Evolutionary conservation across 1,140 invertebrate genomes (phyloP).

Genomic region (Ips typographus): DNA sequence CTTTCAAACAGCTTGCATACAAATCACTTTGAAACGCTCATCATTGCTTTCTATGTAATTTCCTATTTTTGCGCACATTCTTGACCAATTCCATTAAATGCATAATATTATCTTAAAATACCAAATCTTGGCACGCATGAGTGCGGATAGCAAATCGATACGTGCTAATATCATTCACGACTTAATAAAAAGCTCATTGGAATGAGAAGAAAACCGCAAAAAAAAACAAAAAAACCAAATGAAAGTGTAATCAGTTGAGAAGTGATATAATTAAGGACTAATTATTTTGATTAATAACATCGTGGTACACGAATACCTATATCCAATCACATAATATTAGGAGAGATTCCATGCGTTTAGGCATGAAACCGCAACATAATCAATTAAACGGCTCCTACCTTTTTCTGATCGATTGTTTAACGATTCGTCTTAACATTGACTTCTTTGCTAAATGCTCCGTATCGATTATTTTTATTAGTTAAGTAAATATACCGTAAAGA

Average conservation of each 20-base stretch:
- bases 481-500: conserved; percentile 8
- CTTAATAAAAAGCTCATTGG: too few relatives aligned
- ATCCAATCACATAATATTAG: neutral
- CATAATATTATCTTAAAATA: too few relatives aligned
- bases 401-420: conserved; percentile 24
- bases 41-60: too few relatives aligned
- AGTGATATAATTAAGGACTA: conserved; percentile 1
- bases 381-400: conserved; percentile 8
- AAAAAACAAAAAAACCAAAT: neutral
- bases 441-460: conserved; percentile 23
- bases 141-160: too few relatives aligned
- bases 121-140: too few relatives aligned
- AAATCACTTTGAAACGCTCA: too few relatives aligned
- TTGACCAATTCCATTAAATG: too few relatives aligned
- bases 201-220: neutral
- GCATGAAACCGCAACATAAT: conserved; percentile 28
- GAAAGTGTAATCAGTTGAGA: neutral
- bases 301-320: neutral
- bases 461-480: conserved; percentile 14
- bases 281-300: neutral
- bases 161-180: too few relatives aligned
- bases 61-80: too few relatives aligned
- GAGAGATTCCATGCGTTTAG: conserved; percentile 11
- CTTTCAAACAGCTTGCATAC: too few relatives aligned
- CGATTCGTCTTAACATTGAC: conserved; percentile 26